A percentile compares a stretch with the other conserved stretches of the same genome.
These are phyloP conservation scores for Grammomys surdaster DNA, from an alignment of 2,113 vertebrate genomes.

Conservation along the genomic window DNA sequence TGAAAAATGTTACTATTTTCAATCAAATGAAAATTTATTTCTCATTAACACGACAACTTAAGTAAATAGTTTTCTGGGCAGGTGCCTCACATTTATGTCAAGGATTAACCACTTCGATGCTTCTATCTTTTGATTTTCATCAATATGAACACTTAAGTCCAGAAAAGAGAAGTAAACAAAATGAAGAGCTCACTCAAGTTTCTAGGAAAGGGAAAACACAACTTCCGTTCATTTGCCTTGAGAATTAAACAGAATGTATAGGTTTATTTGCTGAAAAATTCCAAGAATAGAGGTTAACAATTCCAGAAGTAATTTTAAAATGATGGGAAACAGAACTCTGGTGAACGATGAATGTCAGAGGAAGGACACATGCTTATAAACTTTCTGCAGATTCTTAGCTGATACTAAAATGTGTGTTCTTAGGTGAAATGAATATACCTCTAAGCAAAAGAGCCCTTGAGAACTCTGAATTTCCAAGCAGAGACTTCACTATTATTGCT, in stretches of 20 bases:
- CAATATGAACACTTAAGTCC: not conserved
- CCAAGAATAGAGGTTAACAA: not conserved
- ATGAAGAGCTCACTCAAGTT: not conserved
- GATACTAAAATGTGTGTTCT: not conserved
- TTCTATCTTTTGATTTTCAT: not conserved
- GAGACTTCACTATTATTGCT: not conserved
- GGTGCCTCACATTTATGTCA: not conserved
- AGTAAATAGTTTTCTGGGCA: not conserved
- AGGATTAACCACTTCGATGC: not conserved
- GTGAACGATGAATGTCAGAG: not conserved
- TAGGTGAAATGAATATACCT: not conserved
- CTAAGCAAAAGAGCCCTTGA: not conserved
- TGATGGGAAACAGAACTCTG: not conserved
- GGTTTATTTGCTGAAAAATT: not conserved
- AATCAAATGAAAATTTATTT: constrained; percentile 25
- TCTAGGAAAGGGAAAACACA: not conserved
- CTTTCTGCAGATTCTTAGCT: not conserved
- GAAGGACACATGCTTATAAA: too few species aligned
- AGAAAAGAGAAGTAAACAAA: not conserved
- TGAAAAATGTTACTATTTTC: not conserved
- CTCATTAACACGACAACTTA: not conserved
- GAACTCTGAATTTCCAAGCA: not conserved
- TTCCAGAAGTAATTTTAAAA: not conserved
- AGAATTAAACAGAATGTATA: not conserved
- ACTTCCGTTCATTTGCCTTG: not conserved